Conservation (phyloP, 2,797 vertebrate genomes). For the Sternotherus odoratus region DNA sequence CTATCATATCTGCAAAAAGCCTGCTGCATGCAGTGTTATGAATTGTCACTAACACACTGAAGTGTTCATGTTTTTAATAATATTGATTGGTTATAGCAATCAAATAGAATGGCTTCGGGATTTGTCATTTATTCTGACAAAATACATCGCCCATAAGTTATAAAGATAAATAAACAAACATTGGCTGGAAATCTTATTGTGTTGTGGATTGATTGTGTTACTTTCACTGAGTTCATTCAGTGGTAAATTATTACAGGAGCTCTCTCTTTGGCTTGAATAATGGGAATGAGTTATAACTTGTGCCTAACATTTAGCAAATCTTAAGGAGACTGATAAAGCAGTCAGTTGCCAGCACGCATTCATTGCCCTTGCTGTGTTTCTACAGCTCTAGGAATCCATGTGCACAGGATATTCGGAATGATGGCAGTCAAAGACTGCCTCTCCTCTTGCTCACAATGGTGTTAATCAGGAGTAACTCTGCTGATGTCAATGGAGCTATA, state of each 20-base stretch:
- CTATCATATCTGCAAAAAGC: conserved; percentile 11
- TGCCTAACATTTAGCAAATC: not conserved
- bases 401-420: not conserved
- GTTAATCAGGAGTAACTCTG: not conserved
- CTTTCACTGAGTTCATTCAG: not conserved
- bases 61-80: not conserved
- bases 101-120: conserved; percentile 32
- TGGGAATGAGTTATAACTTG: not conserved
- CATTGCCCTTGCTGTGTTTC: not conserved
- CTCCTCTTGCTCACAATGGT: not conserved
- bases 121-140: conserved; percentile 26
- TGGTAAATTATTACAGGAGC: not conserved
- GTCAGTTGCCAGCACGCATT: not conserved
- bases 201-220: not conserved
- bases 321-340: not conserved
- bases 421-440: not conserved
- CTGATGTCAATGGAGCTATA: too few relatives aligned
- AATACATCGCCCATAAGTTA: conserved; percentile 12
- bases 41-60: not conserved
- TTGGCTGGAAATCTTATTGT: not conserved
- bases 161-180: conserved; percentile 9
- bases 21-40: not conserved
- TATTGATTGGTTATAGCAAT: conserved; percentile 36
- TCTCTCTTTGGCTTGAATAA: conserved; percentile 4
- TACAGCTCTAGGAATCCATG: not conserved